Percentiles rank a stretch among this genome's conserved stretches.
phyloP scores from a whole-genome alignment of 2,888 invertebrate genomes.

The Girardia tigrina region DNA sequence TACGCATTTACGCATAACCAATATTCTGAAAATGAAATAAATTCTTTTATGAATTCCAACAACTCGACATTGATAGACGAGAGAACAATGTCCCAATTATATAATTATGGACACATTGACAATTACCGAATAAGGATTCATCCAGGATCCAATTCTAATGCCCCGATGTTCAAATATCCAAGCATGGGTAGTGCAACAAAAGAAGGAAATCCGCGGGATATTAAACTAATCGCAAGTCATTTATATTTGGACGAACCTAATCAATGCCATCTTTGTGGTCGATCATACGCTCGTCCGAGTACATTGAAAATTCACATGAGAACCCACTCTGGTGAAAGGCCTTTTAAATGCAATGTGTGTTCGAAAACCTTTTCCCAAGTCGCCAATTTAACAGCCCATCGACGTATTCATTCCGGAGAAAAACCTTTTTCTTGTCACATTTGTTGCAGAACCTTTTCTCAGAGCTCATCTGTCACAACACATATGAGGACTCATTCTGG shows the following conservation, averaged over 20 bases:
- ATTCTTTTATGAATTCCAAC: slow-evolving; percentile 2
- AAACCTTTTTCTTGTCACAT: slow-evolving; percentile 94
- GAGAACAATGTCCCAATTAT: background rate
- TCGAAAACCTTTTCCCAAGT: slow-evolving; percentile 62
- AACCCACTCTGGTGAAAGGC: slow-evolving; percentile 87
- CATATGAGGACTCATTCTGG: slow-evolving; percentile 99
- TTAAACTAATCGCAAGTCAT: slow-evolving; percentile 21
- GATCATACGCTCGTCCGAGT: slow-evolving; percentile 82
- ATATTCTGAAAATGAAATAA: slow-evolving; percentile 10
- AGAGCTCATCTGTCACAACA: slow-evolving; percentile 80
- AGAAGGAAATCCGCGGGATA: background rate
- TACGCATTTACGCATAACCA: slow-evolving; percentile 9
- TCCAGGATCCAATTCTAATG: background rate
- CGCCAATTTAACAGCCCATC: slow-evolving; percentile 91
- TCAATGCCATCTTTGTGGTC: slow-evolving; percentile 81
- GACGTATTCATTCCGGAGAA: slow-evolving; percentile 85
- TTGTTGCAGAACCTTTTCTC: slow-evolving; percentile 87
- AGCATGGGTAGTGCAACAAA: background rate
- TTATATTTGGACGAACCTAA: slow-evolving; percentile 52
- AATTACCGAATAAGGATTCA: background rate
- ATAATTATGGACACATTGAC: slow-evolving; percentile 21
- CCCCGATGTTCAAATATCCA: slow-evolving; percentile 19
- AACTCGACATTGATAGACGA: background rate
- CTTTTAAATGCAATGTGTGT: slow-evolving; percentile 54
- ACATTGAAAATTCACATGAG: slow-evolving; percentile 89